Evolutionary conservation across 2,113 vertebrate genomes (phyloP).

Genomic region (Calidris pugnax): DNA sequence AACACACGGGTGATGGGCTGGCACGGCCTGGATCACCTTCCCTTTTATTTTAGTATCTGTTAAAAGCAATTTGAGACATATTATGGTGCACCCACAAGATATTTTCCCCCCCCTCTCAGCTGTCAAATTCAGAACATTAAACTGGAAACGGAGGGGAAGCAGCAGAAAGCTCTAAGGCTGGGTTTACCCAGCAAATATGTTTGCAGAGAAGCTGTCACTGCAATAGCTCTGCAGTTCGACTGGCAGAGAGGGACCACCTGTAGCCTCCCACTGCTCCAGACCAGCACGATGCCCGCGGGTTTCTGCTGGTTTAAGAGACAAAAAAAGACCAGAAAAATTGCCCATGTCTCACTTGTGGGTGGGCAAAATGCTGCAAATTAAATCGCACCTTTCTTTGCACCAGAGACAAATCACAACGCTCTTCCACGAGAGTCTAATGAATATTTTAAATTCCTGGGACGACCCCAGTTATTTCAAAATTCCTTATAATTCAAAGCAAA

Average conservation of each 20-base stretch:
- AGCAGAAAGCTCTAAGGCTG: not conserved
- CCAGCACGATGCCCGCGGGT: not conserved
- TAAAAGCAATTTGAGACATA: slow-evolving; percentile 45
- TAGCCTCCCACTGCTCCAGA: slow-evolving; percentile 30
- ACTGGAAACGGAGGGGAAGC: slow-evolving; percentile 44
- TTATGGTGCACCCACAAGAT: not conserved
- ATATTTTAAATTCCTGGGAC: not conserved
- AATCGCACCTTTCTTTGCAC: not conserved
- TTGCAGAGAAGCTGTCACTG: slow-evolving; percentile 37
- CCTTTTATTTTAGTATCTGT: slow-evolving; percentile 35
- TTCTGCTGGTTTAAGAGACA: not conserved
- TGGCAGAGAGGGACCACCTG: slow-evolving; percentile 29
- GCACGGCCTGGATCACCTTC: not conserved
- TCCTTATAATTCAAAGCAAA: not conserved
- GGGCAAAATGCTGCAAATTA: not conserved
- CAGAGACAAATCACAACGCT: not conserved
- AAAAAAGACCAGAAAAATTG: not conserved
- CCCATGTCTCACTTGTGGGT: fast-evolving
- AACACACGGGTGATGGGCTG: not conserved
- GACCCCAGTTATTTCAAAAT: not conserved
- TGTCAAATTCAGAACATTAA: not conserved
- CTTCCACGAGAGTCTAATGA: not conserved
- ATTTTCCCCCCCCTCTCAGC: not conserved
- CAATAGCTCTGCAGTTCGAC: slow-evolving; percentile 13
- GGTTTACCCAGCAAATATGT: slow-evolving; percentile 35